Evolutionary conservation across 1,140 invertebrate species (phyloP).

Genomic region (Argopecten irradians): DNA sequence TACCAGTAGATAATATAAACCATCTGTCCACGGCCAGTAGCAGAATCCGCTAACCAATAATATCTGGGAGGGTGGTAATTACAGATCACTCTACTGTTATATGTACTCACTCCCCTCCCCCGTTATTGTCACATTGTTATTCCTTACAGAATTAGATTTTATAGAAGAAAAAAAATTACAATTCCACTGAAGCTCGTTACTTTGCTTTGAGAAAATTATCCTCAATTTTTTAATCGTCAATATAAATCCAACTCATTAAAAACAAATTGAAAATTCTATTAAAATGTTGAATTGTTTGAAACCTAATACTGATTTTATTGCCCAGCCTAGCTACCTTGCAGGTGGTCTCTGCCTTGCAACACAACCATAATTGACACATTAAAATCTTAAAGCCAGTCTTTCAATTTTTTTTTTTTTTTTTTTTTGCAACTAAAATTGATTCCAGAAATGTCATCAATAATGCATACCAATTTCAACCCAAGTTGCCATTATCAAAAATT

Average conservation of each 20-base stretch:
- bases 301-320: slow-evolving; percentile 9
- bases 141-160: background rate
- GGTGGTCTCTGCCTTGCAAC: background rate
- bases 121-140: background rate
- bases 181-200: background rate
- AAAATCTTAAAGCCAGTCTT: slow-evolving; percentile 22
- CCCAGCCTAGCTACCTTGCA: background rate
- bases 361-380: slow-evolving; percentile 10
- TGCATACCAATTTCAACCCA: slow-evolving; percentile 21
- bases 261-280: slow-evolving; percentile 4
- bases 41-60: background rate
- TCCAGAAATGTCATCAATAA: slow-evolving; percentile 17
- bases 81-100: background rate
- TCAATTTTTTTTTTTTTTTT: background rate
- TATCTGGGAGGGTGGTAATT: background rate
- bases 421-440: slow-evolving; percentile 23
- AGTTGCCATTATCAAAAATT: slow-evolving; percentile 23
- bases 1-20: background rate
- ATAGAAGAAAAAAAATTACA: background rate
- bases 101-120: background rate
- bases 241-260: slow-evolving; percentile 12
- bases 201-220: slow-evolving; percentile 9
- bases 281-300: slow-evolving; percentile 9
- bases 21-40: slow-evolving; percentile 2
- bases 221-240: slow-evolving; percentile 15